These are phyloP conservation scores for Aporrectodea caliginosa DNA, from an alignment of 1,140 invertebrate genomes.

Conservation along the genomic window DNA sequence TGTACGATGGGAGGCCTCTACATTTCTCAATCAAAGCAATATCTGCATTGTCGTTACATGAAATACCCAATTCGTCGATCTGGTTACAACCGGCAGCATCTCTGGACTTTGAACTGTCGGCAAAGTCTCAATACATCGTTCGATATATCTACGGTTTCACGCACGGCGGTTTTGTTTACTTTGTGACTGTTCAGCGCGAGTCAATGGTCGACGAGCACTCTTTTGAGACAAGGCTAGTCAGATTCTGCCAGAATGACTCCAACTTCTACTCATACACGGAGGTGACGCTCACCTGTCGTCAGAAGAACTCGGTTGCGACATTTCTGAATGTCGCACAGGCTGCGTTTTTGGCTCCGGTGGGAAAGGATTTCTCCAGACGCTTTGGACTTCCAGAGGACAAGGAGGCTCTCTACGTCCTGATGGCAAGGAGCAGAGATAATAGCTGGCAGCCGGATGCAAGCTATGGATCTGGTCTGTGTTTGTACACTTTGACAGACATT, in stretches of 20 bases:
- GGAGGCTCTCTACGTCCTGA: constrained; percentile 37
- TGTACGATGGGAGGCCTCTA: background rate
- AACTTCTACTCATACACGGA: constrained; percentile 44
- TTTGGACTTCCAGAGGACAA: background rate
- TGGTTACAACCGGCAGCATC: background rate
- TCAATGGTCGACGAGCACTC: background rate
- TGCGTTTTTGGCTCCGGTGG: constrained; percentile 35
- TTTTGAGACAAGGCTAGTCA: constrained; percentile 35
- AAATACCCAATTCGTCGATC: background rate
- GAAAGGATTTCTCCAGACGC: constrained; percentile 12
- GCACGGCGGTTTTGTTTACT: constrained; percentile 40
- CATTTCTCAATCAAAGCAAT: background rate
- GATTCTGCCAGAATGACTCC: constrained; percentile 40
- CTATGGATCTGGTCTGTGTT: constrained; percentile 32
- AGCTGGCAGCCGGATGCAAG: background rate
- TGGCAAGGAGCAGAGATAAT: constrained; percentile 28
- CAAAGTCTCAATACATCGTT: constrained; percentile 19
- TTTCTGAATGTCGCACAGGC: constrained; percentile 37
- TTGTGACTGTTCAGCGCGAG: constrained; percentile 40
- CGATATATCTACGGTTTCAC: constrained; percentile 43
- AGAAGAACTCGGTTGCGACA: constrained; percentile 15
- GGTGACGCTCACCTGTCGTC: constrained; percentile 36
- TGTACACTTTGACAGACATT: constrained; percentile 37
- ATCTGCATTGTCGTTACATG: background rate
- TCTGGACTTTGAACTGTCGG: background rate